A percentile compares a stretch with the other conserved stretches of the same genome.
Evolutionary conservation across 2,888 invertebrate species (phyloP).

Genomic region (Caenorhabditis sp.): DNA sequence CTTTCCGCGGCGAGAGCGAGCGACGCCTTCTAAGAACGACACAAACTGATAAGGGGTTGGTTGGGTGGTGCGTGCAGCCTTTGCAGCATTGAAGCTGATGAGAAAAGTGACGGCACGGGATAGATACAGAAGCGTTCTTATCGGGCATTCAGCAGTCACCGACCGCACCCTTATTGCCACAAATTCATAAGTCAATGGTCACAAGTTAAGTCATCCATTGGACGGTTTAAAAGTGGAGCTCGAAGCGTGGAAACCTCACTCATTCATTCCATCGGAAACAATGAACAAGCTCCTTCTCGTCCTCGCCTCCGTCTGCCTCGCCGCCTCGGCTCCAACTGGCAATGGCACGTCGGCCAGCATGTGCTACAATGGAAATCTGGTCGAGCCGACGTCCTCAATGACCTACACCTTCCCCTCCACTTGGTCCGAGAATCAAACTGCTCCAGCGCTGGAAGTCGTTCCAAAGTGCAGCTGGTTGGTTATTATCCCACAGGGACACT

Average conservation of each 20-base stretch:
- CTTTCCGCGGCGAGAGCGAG: too few species aligned
- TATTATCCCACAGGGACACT: conserved; percentile 24
- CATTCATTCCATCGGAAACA: background rate
- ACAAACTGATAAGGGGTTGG: background rate
- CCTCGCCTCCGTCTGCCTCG: background rate
- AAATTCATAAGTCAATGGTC: background rate
- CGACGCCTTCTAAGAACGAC: background rate
- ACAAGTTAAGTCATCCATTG: background rate
- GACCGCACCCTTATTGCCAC: conserved; percentile 3
- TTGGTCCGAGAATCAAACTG: conserved; percentile 23
- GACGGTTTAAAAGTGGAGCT: background rate
- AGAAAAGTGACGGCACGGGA: conserved; percentile 5
- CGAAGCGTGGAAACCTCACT: background rate
- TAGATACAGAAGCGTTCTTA: background rate
- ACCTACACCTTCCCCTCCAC: conserved; percentile 4
- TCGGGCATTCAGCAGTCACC: background rate
- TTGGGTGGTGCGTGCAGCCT: background rate
- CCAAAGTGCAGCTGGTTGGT: conserved; percentile 24
- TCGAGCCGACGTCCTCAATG: background rate
- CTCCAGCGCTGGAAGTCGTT: background rate
- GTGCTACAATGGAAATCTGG: conserved; percentile 2
- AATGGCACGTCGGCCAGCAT: background rate
- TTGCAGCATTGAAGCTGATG: background rate
- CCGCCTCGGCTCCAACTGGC: background rate
- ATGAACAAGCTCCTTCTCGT: conserved; percentile 11